Evolutionary conservation across 1,140 invertebrate species (phyloP).

Genomic region (Philotrypesis tridentata): DNA sequence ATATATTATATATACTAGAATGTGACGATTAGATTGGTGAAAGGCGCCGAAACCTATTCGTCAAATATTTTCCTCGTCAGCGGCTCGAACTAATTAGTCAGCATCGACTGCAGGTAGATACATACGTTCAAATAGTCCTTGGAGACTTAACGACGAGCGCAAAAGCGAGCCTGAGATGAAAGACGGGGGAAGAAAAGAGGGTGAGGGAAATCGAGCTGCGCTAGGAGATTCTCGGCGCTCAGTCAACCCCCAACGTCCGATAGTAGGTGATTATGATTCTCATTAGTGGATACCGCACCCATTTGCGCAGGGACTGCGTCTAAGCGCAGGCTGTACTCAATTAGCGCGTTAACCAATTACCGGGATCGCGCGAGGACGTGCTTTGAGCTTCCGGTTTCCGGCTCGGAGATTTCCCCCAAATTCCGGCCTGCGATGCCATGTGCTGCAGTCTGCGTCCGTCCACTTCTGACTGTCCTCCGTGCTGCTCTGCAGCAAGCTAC

Average conservation of each 20-base stretch:
- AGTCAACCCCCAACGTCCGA: slow-evolving; percentile 7
- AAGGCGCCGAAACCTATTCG: too few species aligned
- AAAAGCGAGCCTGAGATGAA: too few species aligned
- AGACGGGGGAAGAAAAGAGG: too few species aligned
- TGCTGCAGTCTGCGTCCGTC: neutral
- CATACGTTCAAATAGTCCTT: neutral
- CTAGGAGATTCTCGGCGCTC: neutral
- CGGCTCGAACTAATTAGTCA: too few species aligned
- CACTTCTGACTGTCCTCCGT: neutral
- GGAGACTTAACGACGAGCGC: neutral
- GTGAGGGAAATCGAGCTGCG: too few species aligned
- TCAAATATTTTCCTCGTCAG: too few species aligned
- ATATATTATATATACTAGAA: too few species aligned
- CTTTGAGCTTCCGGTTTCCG: slow-evolving; percentile 42
- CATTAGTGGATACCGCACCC: slow-evolving; percentile 45
- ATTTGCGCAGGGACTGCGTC: neutral
- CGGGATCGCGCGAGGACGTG: neutral
- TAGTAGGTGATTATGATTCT: slow-evolving; percentile 48
- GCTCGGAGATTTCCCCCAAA: neutral
- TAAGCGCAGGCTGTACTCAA: slow-evolving; percentile 42
- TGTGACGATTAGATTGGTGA: too few species aligned
- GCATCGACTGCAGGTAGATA: too few species aligned
- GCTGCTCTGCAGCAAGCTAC: neutral
- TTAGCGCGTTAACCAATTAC: slow-evolving; percentile 53
- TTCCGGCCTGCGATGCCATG: slow-evolving; percentile 4